Evolutionary conservation across 2,888 invertebrate genomes (phyloP), one percentile per base, ranked within the genome.

Genomic region (Sicus ferrugineus): DNA sequence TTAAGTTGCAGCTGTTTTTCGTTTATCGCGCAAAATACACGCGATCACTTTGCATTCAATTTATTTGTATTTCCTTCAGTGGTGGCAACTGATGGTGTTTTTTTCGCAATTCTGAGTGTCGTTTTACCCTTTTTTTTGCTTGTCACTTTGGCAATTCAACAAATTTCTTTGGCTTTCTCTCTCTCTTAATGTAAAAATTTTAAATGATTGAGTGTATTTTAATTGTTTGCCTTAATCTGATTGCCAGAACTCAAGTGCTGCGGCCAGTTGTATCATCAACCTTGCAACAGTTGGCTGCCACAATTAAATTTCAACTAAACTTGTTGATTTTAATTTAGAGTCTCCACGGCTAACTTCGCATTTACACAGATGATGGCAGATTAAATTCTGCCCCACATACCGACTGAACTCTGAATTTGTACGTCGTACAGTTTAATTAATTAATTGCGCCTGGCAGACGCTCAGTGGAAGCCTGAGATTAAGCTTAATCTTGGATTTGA

Each of bases 251-350:
- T n/a, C n/a, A n/a, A n/a, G n/a, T n/a, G n/a, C n/a, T 16, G 26
- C 42, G 16, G 9, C 34, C 38, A 31, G 23, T 9, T 54, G 34
- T 21, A 21, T 19, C 38, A 23, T 38, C 42, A 52, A 38, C 67
- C 69, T 65, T 64, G 73, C 69, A 79, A n/a, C 4, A 0, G 42
- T 80, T 78, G 80, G 74, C 74, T 72, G 73, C 73, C 71, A 75
- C 80, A 77, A 79, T 81, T 74, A 77, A 71, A 76, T 72, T 76
- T 70, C 73, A 74, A 80, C 79, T 80, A 75, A 73, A 70, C 64
- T 63, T 46, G 48, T 28, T 16, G 21, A 23, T 34, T 59, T 59
- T 59, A 59, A 59, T 56, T 56, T n/a, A 56, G 30, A n/a, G 26
- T 30, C n/a, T 56, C 30, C 16, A 30, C n/a, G n/a, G n/a, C n/a